Base-by-base conservation (phyloP, 2,113 vertebrate genomes). In the Rousettus leschenaultii region DNA sequence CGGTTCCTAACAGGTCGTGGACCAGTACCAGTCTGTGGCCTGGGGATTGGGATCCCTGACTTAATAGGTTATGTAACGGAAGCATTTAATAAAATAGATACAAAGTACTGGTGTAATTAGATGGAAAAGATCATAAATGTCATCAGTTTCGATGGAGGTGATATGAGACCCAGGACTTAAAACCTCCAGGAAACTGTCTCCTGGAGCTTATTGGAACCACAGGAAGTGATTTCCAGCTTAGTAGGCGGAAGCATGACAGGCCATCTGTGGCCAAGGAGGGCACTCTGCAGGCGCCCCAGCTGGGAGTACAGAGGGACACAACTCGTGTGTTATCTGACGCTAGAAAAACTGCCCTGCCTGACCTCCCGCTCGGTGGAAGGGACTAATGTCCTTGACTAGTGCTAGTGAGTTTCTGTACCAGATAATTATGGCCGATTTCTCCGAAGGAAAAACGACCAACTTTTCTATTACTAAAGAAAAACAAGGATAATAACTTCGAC, bases 161-260 rank as follows among this genome's bases (percentile, higher is more conserved):
- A 97, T 89, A 95, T 89, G 97, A 98, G 98, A 98, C 98, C 97
- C 38, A 84, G 77, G 97, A 91, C 94, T 98, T 97, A 95, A 98
- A 98, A 97, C 96, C 98, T 98, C 98, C 98, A 98, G 98, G 98
- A 98, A 99, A 98, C 94, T 97, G 96, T 98, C 97, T 99, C 97
- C 98, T 95, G 95, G 98, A 98, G 98, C 91, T 96, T 78, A 91
- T 98, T 97, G 97, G 97, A 98, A 98, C 94, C 98, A 96, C 97
- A 97, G 82, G 96, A 94, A 96, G 95, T 94, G 97, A 68, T 98
- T 98, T 98, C 88, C 96, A 98, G 96, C 83, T 96, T 97, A 98
- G 98, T 97, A 97, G 97, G 93, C 35, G 8, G 73, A 97, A 97
- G 97, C 96, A 97, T 79, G 92, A 30, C 57, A 59, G 63, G 97